These are phyloP conservation scores for Poicephalus gulielmi DNA, from an alignment of 2,113 vertebrate genomes.

Conservation along the genomic window DNA sequence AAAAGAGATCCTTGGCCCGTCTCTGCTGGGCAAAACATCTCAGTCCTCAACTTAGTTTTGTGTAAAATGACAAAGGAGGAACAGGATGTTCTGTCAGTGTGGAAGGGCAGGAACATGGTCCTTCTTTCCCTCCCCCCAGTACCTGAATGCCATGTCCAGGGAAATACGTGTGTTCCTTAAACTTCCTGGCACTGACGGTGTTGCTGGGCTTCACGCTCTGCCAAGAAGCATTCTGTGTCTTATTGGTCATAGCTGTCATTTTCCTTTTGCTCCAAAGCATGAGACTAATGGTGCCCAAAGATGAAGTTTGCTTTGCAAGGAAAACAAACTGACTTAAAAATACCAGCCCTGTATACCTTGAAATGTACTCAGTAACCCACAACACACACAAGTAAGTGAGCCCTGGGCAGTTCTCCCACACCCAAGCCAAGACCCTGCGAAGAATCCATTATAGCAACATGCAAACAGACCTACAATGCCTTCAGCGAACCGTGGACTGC, in stretches of 20 bases:
- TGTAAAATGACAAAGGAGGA: not conserved
- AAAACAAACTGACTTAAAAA: not conserved
- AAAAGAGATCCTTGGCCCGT: not conserved
- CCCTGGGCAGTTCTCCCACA: not conserved
- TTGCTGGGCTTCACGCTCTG: not conserved
- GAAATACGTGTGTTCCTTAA: slow-evolving; percentile 20
- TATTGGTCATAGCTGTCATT: not conserved
- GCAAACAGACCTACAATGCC: not conserved
- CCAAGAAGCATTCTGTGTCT: not conserved
- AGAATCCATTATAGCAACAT: not conserved
- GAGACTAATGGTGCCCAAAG: not conserved
- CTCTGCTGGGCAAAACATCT: not conserved
- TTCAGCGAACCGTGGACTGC: not conserved
- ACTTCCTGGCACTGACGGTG: not conserved
- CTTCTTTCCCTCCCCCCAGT: not conserved
- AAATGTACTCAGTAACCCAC: not conserved
- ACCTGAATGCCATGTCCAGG: not conserved
- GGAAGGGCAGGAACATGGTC: not conserved
- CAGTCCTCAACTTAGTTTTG: not conserved
- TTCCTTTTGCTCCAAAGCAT: not conserved
- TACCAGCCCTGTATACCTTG: rapidly evolving
- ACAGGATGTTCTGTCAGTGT: not conserved
- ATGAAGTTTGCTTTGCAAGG: not conserved
- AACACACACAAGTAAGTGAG: not conserved
- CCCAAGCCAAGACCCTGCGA: not conserved